Evolutionary conservation across 2,113 vertebrate species (phyloP).

Genomic region (Elaphurus davidianus): DNA sequence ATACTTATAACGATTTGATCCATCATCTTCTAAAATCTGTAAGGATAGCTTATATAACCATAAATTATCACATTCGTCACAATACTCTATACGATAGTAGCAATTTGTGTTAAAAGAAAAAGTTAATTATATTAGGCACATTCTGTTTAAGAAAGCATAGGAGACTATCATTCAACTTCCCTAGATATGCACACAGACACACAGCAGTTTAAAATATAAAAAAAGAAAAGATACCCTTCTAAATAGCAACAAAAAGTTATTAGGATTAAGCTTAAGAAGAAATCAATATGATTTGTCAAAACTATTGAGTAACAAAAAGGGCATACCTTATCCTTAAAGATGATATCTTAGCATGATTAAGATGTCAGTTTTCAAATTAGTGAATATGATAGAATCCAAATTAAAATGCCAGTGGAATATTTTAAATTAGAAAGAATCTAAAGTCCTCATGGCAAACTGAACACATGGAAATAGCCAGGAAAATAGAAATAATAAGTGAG

Average conservation of each 20-base stretch:
- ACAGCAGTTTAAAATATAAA: background rate
- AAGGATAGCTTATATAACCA: background rate
- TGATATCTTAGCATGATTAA: background rate
- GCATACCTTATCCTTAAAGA: background rate
- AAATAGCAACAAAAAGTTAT: background rate
- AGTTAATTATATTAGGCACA: background rate
- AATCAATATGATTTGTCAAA: background rate
- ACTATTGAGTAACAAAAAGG: background rate
- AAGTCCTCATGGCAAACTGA: background rate
- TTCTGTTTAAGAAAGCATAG: background rate
- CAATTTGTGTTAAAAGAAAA: background rate
- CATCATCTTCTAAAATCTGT: background rate
- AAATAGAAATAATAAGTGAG: background rate
- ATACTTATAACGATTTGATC: background rate
- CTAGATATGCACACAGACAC: background rate
- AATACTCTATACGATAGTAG: background rate
- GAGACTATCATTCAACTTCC: background rate
- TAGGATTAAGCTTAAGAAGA: background rate
- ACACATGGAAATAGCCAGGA: background rate
- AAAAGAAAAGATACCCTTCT: background rate
- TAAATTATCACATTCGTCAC: background rate
- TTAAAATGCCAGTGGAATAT: slow-evolving; percentile 10
- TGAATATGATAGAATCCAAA: background rate
- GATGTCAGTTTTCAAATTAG: background rate
- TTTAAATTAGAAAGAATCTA: slow-evolving; percentile 22